Evolutionary conservation across 2,113 vertebrate species (phyloP).

Genomic region (Trichechus manatus): DNA sequence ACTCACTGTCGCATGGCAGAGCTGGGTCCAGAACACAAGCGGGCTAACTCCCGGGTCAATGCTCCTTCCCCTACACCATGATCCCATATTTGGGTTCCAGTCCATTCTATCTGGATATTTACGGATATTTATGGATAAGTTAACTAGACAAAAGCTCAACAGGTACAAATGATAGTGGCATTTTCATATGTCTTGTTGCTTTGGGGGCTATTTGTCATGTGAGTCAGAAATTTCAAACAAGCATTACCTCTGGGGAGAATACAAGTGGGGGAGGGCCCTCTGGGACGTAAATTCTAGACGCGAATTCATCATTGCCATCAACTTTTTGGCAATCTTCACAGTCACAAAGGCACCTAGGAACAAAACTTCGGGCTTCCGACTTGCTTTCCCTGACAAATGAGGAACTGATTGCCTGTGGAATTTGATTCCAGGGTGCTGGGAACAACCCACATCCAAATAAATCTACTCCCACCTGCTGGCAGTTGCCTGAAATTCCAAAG

Average conservation of each 20-base stretch:
- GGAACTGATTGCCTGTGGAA: neutral
- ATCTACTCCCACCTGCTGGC: constrained; percentile 80
- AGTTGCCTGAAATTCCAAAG: constrained; percentile 48
- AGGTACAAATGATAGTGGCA: neutral
- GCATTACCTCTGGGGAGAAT: neutral
- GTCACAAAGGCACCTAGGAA: neutral
- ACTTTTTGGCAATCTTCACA: neutral
- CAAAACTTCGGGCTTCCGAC: constrained; percentile 8
- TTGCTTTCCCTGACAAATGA: constrained; percentile 6
- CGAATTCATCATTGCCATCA: constrained; percentile 30
- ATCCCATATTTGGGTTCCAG: neutral
- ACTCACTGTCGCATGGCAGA: neutral
- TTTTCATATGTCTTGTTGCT: neutral
- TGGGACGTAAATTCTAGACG: neutral
- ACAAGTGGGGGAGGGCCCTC: neutral
- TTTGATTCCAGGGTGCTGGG: neutral
- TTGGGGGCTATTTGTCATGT: neutral
- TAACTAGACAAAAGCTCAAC: neutral
- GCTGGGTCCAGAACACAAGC: neutral
- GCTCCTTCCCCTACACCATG: neutral
- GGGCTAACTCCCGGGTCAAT: neutral
- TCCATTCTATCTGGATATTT: neutral
- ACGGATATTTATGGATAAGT: neutral
- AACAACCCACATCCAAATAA: constrained; percentile 51
- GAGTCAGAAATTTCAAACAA: constrained; percentile 52